These are phyloP conservation scores for Protonibea diacanthus DNA, from an alignment of 2,797 vertebrate genomes.

Conservation along the genomic window DNA sequence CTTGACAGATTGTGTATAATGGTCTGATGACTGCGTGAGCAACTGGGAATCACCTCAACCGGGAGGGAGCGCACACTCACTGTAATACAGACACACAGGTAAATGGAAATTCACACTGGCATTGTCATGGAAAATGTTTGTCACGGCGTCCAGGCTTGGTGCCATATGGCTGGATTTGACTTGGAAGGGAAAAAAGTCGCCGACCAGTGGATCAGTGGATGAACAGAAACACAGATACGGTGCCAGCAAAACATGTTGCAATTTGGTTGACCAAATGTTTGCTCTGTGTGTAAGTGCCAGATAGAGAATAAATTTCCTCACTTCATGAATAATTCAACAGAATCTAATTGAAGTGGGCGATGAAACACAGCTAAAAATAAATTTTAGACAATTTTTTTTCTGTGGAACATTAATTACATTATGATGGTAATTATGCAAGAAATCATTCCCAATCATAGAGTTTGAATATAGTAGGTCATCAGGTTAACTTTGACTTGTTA, in stretches of 20 bases:
- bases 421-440: conserved; percentile 25
- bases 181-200: conserved; percentile 48
- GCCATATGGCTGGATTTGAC: conserved; percentile 81
- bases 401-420: conserved; percentile 41
- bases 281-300: conserved; percentile 67
- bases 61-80: conserved; percentile 24
- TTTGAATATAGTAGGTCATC: not conserved
- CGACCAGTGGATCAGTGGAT: conserved; percentile 66
- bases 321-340: conserved; percentile 71
- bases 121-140: conserved; percentile 81
- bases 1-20: conserved; percentile 59
- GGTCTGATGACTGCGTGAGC: conserved; percentile 47
- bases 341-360: conserved; percentile 64
- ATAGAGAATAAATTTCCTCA: conserved; percentile 59
- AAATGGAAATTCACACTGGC: conserved; percentile 77
- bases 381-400: not conserved
- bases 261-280: conserved; percentile 81
- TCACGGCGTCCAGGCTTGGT: conserved; percentile 71
- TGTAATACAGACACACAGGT: conserved; percentile 53
- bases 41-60: conserved; percentile 55
- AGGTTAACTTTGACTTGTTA: conserved; percentile 58
- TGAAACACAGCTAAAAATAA: conserved; percentile 59
- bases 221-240: conserved; percentile 54
- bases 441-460: not conserved
- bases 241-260: conserved; percentile 76